These are phyloP conservation scores for Euschistus heros DNA, from an alignment of 1,140 invertebrate species.

Conservation along the genomic window DNA sequence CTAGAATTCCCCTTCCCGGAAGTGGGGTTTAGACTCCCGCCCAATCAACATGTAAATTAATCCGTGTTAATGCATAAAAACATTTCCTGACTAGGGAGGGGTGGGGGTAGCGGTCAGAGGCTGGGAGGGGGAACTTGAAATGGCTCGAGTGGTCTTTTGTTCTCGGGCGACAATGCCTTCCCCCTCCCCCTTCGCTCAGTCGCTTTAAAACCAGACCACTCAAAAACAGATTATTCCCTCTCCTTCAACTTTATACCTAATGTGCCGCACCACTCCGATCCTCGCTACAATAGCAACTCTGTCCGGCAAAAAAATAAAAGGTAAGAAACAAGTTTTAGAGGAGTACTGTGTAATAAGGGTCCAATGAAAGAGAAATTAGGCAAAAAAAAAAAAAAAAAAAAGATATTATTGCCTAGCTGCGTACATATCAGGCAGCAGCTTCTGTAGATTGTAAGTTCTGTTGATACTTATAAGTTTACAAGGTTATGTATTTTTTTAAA, in stretches of 20 bases:
- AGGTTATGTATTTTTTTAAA: no score
- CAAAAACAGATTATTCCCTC: conserved; percentile 2
- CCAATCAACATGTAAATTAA: conserved; percentile 7
- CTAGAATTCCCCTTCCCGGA: no score
- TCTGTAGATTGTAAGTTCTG: no score
- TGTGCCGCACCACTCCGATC: neutral
- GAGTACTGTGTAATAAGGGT: no score
- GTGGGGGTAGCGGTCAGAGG: neutral
- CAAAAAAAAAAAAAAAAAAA: no score
- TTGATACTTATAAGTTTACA: no score
- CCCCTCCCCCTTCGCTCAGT: neutral
- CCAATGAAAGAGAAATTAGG: no score
- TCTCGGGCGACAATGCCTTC: neutral
- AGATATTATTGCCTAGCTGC: no score
- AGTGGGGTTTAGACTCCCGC: no score
- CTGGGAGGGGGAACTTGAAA: neutral
- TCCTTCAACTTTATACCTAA: neutral
- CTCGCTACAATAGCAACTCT: neutral
- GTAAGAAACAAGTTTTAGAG: no score
- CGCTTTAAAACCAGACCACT: neutral
- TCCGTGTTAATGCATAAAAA: conserved; percentile 8
- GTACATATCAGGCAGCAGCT: no score
- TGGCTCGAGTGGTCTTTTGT: neutral
- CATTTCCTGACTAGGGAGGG: neutral
- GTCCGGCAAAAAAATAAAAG: no score